A percentile compares a stretch with the other conserved stretches of the same genome.
Conservation (phyloP, 1,140 invertebrate genomes). For the Cydia strobilella region DNA sequence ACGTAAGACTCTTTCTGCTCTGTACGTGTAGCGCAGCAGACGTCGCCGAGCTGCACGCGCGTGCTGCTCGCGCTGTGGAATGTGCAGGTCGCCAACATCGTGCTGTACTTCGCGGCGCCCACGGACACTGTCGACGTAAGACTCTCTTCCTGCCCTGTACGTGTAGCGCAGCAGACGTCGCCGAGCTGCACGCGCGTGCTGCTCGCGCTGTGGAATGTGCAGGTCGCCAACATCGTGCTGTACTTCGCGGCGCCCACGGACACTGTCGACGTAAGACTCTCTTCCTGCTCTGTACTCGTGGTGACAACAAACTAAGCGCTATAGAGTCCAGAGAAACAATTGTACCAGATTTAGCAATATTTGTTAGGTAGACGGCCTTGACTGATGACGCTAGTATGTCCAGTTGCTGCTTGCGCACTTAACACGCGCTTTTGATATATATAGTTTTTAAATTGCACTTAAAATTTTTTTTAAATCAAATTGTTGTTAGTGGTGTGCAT, state of each 20-base stretch:
- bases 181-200: constrained; percentile 86
- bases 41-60: constrained; percentile 86
- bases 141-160: constrained; percentile 79
- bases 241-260: constrained; percentile 65
- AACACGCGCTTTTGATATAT: too few relatives aligned
- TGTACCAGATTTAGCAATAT: too few relatives aligned
- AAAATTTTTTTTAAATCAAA: too few relatives aligned
- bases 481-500: too few relatives aligned
- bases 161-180: constrained; percentile 95
- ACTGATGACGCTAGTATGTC: too few relatives aligned
- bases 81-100: constrained; percentile 86
- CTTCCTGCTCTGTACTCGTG: constrained; percentile 82
- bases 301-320: too few relatives aligned
- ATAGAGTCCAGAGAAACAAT: too few relatives aligned
- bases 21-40: constrained; percentile 90
- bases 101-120: constrained; percentile 69
- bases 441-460: too few relatives aligned
- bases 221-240: constrained; percentile 83
- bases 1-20: constrained; percentile 55
- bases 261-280: constrained; percentile 60
- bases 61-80: constrained; percentile 88
- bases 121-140: constrained; percentile 59
- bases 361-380: too few relatives aligned
- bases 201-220: constrained; percentile 87
- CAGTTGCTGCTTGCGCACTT: too few relatives aligned